Base-by-base conservation (phyloP, 1,140 invertebrate species). In the Calliphora vicina region DNA sequence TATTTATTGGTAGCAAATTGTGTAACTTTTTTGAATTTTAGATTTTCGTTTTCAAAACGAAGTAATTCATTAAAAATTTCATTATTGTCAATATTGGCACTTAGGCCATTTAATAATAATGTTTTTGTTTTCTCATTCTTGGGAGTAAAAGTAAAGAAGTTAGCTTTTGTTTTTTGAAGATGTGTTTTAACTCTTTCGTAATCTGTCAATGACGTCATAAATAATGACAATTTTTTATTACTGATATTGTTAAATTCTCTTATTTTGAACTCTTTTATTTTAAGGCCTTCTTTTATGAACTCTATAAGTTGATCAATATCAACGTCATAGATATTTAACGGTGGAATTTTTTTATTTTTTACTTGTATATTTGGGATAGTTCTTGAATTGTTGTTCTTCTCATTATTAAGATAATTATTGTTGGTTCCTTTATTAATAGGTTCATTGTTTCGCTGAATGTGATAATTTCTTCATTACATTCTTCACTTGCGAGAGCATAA, bases 331-430 rank as follows among this genome's bases (percentile, higher is more conserved):
- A 4, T 23, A 43, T 45, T 17, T 26, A 23, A 5, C 43, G 27
- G 13, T 29, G 73, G 73, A 27, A 76, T n/a, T 76, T 27, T 76
- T 76, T 76, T 76, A 10, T 8, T 76, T 76, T 35, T 76, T 76
- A 57, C 15, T 29, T 29, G 29, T 2, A 3, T 29, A 29, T 57
- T 57, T 50, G n/a, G n/a, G n/a, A n/a, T n/a, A n/a, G 45, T 15
- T 50, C 3, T 50, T 57, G 45, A 4, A 17, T 57, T 57, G 45
- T 57, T 10, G 15, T 29, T 57, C 13, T 57, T 57, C 17, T 57
- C 4, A 10, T n/a, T 57, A 57, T 15, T 10, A 10, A 57, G 13
- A 13, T 0, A 10, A 17, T 57, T 57, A 17, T 57, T 15, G 8
- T 29, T 29, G 2, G 29, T 57, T 2, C 9, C 5, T 57, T n/a